Evolutionary conservation across 2,888 invertebrate genomes (phyloP).

Genomic region (Dromius quadrimaculatus): DNA sequence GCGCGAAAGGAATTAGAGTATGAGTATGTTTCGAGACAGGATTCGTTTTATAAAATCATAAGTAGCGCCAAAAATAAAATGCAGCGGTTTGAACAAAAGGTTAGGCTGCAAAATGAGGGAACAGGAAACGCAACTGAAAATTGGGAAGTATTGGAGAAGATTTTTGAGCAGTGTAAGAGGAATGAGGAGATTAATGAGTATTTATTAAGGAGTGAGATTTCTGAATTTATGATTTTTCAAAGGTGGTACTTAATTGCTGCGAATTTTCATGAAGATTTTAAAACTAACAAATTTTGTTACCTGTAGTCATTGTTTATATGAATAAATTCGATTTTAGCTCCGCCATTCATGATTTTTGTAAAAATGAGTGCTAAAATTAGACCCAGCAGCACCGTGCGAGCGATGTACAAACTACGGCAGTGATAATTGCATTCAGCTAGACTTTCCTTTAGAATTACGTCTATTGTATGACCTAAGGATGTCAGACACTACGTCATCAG

Average conservation of each 20-base stretch:
- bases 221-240: conserved; percentile 11
- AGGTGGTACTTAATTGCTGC: conserved; percentile 11
- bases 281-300: conserved; percentile 19
- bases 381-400: too few species aligned
- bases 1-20: conserved; percentile 16
- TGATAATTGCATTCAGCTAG: too few species aligned
- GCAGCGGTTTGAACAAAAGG: not conserved
- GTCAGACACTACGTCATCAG: too few species aligned
- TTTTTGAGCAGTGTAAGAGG: conserved; percentile 13
- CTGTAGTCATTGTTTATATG: too few species aligned
- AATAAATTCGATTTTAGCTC: too few species aligned
- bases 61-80: not conserved
- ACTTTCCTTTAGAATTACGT: too few species aligned
- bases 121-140: not conserved
- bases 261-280: conserved; percentile 21
- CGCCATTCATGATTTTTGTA: too few species aligned
- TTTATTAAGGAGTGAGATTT: not conserved
- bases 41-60: not conserved
- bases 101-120: not conserved
- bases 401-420: too few species aligned
- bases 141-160: conserved; percentile 1
- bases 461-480: too few species aligned
- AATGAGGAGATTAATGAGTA: conserved; percentile 16
- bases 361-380: too few species aligned
- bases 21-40: conserved; percentile 1